Evolutionary conservation across 2,113 vertebrate species (phyloP), one percentile per base, ranked within the genome.

Genomic region (Ondatra zibethicus): DNA sequence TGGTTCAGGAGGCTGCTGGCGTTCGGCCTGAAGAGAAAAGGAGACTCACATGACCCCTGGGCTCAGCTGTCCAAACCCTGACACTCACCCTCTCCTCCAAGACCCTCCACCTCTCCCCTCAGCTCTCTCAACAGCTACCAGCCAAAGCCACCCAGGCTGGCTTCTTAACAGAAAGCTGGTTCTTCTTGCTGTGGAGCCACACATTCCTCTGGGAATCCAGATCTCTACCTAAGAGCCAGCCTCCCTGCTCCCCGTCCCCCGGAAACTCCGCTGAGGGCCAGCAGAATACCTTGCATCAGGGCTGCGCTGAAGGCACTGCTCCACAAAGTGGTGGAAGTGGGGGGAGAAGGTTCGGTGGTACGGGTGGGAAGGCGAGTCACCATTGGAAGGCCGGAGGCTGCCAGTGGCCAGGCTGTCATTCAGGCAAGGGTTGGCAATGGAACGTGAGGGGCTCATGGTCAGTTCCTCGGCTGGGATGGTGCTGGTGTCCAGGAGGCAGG

Each of bases 391-490:
- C 39, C 99, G 98, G 77, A 96, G 97, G 0, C 96, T 98, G 92
- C 99, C 97, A 0, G 98, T 39, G 21, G 98, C 98, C 4, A 98
- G 98, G 87, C 99, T 99, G 93, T 99, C 99, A 0, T 99, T 99
- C 97, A 99, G 98, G 72, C 99, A 99, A 0, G 99, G 99, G 97
- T 99, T 99, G 0, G 99, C 99, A 0, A 98, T 99, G 0, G 99
- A 99, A 76, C 99, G 99, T 0, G 99, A 99, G 0, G 99, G 99
- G 50, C 99, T 99, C 98, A 99, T 98, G 0, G 99, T 99, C 93
- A 99, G 99, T 97, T 99, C 99, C 58, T 99, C 99, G 0, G 99
- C 99, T 0, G 99, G 99, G 85, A 99, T 99, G 0, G 99, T 99
- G 98, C 99, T 99, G 92, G 99, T 99, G 98, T 99, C 99, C 55